Evolutionary conservation across 2,797 vertebrate genomes (phyloP), one percentile per base, ranked within the genome.

Genomic region (Enteromius fasciolatus): DNA sequence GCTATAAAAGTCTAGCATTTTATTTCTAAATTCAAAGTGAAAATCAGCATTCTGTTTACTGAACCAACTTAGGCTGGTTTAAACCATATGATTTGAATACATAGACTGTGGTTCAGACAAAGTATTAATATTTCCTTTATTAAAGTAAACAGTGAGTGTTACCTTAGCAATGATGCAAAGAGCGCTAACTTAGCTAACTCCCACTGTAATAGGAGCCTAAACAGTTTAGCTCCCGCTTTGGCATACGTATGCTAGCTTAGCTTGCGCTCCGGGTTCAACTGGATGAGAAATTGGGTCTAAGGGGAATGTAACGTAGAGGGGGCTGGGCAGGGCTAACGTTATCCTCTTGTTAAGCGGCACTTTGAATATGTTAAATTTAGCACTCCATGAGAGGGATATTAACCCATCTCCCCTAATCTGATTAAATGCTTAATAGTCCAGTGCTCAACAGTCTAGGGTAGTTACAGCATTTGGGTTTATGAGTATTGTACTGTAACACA

Each of bases 331-430:
- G 72, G 85, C 84, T 84, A 88, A 59, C 88, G 84, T 92, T 90
- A 92, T 92, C 92, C 89, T 84, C 84, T 73, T 1, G 84, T 91
- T 94, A 93, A 91, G 89, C 91, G 78, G 88, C 78, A 78, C 87
- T 91, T 90, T 88, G 88, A 92, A 91, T 91, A 87, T 80, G 89
- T 87, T 81, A 93, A 93, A 93, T 93, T 93, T 93, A 93, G 94
- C 91, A 0, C 88, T 90, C 89, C 80, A 89, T 90, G 88, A 92
- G 93, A 92, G 94, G 92, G 92, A 93, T 91, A 94, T 95, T 95
- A 94, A 88, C 92, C 89, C 89, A 91, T 91, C 90, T 92, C 70
- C 86, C 83, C 87, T 93, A 95, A 94, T 93, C 94, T 92, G 92
- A 94, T 95, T 94, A 94, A 89, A 86, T 67, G 91, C 70, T 91